Base-by-base conservation (phyloP, 2,797 vertebrate species). In the Sus cebifrons region DNA sequence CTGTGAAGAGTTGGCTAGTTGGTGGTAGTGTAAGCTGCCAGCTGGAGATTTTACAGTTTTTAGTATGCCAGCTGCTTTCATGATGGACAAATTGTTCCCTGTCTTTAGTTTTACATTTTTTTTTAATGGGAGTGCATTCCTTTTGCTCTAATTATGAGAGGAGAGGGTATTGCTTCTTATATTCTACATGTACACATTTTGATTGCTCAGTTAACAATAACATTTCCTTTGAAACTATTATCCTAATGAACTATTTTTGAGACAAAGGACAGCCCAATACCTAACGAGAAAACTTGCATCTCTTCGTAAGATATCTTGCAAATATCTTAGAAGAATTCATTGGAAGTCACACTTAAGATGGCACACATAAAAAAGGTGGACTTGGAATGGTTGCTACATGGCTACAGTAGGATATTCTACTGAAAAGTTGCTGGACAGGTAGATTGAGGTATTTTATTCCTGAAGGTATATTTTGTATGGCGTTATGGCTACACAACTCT, bases 11-110 rank as follows among this genome's bases (percentile, higher is more conserved):
- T 97, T 98, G 98, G 98, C 98, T 98, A 97, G 98, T 98, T 97
- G 98, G 98, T 98, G 97, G 97, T 94, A 97, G 96, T 95, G 25
- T 96, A 97, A 97, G 96, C 94, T 98, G 98, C 98, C 99, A 99
- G 98, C 98, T 98, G 98, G 98, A 98, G 98, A 94, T 97, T 98
- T 98, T 96, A 98, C 97, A 98, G 97, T 98, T 98, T 98, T 98
- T 97, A 98, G 97, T 97, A 96, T 98, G 98, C 98, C 98, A 98
- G 98, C 97, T 98, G 98, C 98, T 98, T 99, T 98, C 96, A 97
- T 97, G 97, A 91, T 77, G 96, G 96, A 95, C 97, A 96, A 83
- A 90, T 96, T 89, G 81, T 90, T 90, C 29, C 52, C 23, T 94
- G 83, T 8, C 71, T 91, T 96, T 56, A 81, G 18, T 75, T 93